Percentiles rank a stretch among this genome's conserved stretches.
Conservation (phyloP, 2,113 vertebrate species). For the Campylorhamphus procurvoides region DNA sequence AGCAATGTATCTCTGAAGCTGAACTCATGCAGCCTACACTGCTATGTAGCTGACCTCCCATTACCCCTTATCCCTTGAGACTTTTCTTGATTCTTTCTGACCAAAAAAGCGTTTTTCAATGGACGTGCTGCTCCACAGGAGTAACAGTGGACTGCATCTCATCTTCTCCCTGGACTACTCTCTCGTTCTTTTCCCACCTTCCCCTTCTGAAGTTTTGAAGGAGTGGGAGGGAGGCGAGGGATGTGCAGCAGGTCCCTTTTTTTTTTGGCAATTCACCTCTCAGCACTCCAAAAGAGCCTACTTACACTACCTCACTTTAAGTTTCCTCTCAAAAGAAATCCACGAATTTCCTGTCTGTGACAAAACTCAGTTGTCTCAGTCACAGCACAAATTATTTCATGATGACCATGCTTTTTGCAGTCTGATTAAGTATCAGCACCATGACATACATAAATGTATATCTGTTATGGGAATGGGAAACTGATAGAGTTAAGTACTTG, state of each 20-base stretch:
- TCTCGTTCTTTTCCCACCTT: not conserved
- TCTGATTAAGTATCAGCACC: not conserved
- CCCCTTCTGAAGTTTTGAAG: not conserved
- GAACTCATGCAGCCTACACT: not conserved
- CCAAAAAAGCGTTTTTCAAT: not conserved
- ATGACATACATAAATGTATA: not conserved
- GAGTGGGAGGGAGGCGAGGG: not conserved
- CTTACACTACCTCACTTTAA: not conserved
- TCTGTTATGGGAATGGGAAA: not conserved
- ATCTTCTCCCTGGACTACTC: not conserved
- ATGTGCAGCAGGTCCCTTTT: not conserved
- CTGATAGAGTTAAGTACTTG: not conserved
- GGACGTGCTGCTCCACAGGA: not conserved
- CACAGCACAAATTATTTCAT: not conserved
- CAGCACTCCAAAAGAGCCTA: not conserved
- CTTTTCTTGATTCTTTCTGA: not conserved
- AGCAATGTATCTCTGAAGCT: not conserved
- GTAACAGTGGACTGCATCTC: not conserved
- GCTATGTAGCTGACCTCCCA: fast-evolving
- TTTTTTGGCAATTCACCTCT: not conserved
- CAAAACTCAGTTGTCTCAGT: not conserved
- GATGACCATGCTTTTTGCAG: not conserved
- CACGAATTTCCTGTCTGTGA: not conserved
- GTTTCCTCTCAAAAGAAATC: not conserved
- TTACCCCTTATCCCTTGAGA: not conserved